These are phyloP conservation scores for Rynchops niger DNA, from an alignment of 2,113 vertebrate species.

Conservation along the genomic window DNA sequence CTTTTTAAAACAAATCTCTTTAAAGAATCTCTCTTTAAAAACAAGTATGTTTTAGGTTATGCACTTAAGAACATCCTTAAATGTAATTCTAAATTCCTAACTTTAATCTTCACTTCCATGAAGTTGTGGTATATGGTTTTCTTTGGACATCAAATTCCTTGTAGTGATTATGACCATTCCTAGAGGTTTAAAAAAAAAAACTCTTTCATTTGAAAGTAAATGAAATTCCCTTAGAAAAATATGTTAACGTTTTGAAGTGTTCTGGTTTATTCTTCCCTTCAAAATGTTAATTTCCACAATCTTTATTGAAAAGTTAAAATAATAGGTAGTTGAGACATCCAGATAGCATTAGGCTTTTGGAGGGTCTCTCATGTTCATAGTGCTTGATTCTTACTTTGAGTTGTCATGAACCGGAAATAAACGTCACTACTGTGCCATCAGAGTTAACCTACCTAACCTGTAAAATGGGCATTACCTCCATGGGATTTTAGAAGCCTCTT, in stretches of 20 bases:
- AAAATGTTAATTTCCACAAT: background rate
- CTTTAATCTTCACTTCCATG: background rate
- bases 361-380: background rate
- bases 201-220: background rate
- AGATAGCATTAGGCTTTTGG: background rate
- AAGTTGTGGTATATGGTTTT: background rate
- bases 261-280: background rate
- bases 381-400: background rate
- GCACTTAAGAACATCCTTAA: background rate
- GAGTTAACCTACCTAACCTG: background rate
- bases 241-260: background rate
- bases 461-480: background rate
- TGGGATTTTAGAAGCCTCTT: background rate
- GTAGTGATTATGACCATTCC: background rate
- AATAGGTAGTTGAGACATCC: background rate
- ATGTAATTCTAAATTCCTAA: background rate
- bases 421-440: background rate
- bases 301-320: background rate
- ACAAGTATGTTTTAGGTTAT: background rate
- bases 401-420: background rate
- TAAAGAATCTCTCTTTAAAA: background rate
- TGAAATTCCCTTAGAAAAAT: background rate
- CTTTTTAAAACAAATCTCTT: background rate
- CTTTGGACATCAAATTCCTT: background rate
- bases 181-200: background rate